A percentile compares a stretch with the other conserved stretches of the same genome.
Conservation (phyloP, 2,888 invertebrate species). For the Adelphocoris suturalis region DNA sequence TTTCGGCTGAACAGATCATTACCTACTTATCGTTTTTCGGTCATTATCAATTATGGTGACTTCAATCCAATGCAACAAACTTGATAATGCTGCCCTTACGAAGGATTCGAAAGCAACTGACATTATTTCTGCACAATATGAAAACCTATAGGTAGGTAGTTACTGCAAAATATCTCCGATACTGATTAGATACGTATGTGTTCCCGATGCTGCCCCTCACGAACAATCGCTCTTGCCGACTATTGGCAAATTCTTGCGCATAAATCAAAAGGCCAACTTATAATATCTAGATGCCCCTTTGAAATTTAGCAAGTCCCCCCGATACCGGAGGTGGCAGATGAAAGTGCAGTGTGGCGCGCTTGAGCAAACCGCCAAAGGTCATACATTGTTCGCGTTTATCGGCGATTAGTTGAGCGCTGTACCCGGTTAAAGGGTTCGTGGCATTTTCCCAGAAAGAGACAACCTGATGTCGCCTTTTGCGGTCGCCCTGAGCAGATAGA, state of each 20-base stretch:
- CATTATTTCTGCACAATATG: slow-evolving; percentile 11
- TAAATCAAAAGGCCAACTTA: slow-evolving; percentile 63
- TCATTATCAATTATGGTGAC: too few relatives aligned
- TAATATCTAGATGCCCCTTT: slow-evolving; percentile 66
- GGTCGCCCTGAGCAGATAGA: neutral
- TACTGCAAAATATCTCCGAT: slow-evolving; percentile 6
- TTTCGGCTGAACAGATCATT: too few relatives aligned
- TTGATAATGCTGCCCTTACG: neutral
- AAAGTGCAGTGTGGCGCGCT: slow-evolving; percentile 52
- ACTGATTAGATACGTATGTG: neutral
- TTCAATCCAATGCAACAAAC: neutral
- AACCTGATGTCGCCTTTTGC: slow-evolving; percentile 56
- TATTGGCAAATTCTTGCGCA: slow-evolving; percentile 53
- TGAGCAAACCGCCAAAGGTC: slow-evolving; percentile 60
- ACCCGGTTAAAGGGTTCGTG: slow-evolving; percentile 50
- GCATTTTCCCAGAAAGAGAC: slow-evolving; percentile 65
- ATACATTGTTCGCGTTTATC: slow-evolving; percentile 67
- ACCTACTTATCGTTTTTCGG: too few relatives aligned
- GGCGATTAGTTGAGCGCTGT: slow-evolving; percentile 54
- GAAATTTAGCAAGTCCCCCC: slow-evolving; percentile 41
- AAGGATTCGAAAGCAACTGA: neutral
- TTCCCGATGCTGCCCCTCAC: neutral
- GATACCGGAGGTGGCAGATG: slow-evolving; percentile 52
- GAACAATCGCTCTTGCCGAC: slow-evolving; percentile 28
- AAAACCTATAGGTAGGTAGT: too few relatives aligned